Evolutionary conservation across 2,113 vertebrate genomes (phyloP).

Genomic region (Hippoglossus stenolepis): DNA sequence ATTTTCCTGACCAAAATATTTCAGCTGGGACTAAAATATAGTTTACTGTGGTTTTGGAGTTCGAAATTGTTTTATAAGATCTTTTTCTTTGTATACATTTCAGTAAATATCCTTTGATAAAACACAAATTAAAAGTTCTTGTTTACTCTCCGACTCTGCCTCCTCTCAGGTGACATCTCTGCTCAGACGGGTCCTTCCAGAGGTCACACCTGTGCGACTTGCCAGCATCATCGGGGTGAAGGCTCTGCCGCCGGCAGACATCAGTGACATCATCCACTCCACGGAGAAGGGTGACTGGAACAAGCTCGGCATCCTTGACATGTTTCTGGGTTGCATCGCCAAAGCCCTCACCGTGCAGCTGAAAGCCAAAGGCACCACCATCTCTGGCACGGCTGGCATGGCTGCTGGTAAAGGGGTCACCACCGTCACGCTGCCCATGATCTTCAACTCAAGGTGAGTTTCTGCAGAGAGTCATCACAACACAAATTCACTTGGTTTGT

Average conservation of each 20-base stretch:
- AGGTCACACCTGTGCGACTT: slow-evolving; percentile 94
- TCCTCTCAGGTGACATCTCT: slow-evolving; percentile 91
- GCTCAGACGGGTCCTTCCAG: slow-evolving; percentile 94
- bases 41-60: background rate
- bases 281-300: slow-evolving; percentile 99
- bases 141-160: background rate
- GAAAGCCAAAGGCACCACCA: slow-evolving; percentile 98
- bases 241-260: slow-evolving; percentile 96
- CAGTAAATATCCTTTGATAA: background rate
- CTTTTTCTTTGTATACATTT: too few relatives aligned
- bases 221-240: slow-evolving; percentile 98
- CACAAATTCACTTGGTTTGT: background rate
- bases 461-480: background rate
- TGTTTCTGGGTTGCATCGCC: slow-evolving; percentile 98
- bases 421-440: slow-evolving; percentile 97
- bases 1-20: too few relatives aligned
- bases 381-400: slow-evolving; percentile 92
- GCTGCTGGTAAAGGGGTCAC: slow-evolving; percentile 97
- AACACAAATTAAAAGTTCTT: background rate
- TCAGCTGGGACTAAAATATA: too few relatives aligned
- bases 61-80: background rate
- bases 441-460: slow-evolving; percentile 96
- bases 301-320: slow-evolving; percentile 96
- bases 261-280: slow-evolving; percentile 99
- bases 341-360: slow-evolving; percentile 99